Evolutionary conservation across 2,797 vertebrate species (phyloP), one percentile per base, ranked within the genome.

Genomic region (Gobionotothen gibberifrons): DNA sequence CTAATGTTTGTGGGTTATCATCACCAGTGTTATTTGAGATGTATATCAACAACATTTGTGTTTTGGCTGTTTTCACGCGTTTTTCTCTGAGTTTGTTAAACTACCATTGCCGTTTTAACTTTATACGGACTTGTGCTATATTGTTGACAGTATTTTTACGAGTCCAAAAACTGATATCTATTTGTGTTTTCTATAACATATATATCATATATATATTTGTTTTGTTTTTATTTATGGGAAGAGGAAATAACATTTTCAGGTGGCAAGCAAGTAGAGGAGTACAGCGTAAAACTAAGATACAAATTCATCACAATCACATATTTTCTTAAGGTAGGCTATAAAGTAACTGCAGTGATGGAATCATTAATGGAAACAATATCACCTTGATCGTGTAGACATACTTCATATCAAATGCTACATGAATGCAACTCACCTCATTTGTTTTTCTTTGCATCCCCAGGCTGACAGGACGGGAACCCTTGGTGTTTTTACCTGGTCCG

Each of bases 391-490:
- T 47, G 9, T 40, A 9, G 21, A 32, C 15, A n/a, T 22, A 12
- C 43, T 48, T 48, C 2, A 22, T 76, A 54, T 16, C 16, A 26
- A 43, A 51, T 2, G 6, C 6, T 14, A 39, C 13, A 61, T 36
- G 32, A 36, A 36, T 36, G 12, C 29, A 68, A 32, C n/a, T 46
- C 19, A 22, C 1, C 10, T 8, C 0, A 9, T 17, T 64, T 48
- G 36, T 46, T 58, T 14, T 21, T 44, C 12, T 52, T 14, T 47
- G 36, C 63, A 22, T 32, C 47, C 5, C 12, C 9, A 99, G 98
- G 62, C 91, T 99, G 93, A 98, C 97, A 0, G 97, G 97, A 63
- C 96, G 96, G 52, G 97, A 99, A 83, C 95, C 95, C 9, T 56
- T 95, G 87, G 95, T 97, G 5, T 95, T 99, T 82, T 87, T 94